Evolutionary conservation across 2,888 invertebrate species (phyloP), one percentile per base, ranked within the genome.

Genomic region (Latheticus oryzae): DNA sequence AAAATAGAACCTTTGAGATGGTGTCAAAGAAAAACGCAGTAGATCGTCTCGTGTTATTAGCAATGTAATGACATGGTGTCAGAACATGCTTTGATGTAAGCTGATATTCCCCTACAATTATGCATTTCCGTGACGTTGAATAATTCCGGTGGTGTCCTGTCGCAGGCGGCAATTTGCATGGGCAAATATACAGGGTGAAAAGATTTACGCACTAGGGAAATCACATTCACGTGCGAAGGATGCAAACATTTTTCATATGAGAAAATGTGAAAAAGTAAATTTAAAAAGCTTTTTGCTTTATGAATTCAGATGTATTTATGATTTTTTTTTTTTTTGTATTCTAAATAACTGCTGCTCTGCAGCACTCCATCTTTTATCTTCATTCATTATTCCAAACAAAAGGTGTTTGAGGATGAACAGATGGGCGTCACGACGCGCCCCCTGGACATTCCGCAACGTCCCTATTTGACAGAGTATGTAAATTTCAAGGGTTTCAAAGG

Each of bases 81-180:
- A 40, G 24, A 40, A 24, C 24, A 11, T 23, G 7, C 45, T 43
- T 43, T 43, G 42, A 43, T 43, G 42, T 43, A 43, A 43, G 17
- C 42, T 43, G 42, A 28, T 43, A 43, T 16, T 28, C 42, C 42
- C 42, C 42, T 43, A 16, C 42, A 26, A 28, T 40, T 26, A 43
- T 43, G 28, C 42, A 43, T 43, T 43, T 43, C 42, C 42, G 42
- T 43, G 42, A 43, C 42, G 42, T 26, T 43, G 42, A 43, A 43
- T 43, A 43, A 43, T 43, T 28, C 42, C 42, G 42, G 8, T 12
- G 42, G 11, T 23, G 38, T 38, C 38, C 38, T 38, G 23, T 38
- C 38, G 37, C 37, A 37, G 37, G 19, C 3, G 17, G 40, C n/a
- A 24, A 38, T 38, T 38, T 38, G 13, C 38, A 23, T 16, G 5